Evolutionary conservation across 2,888 invertebrate genomes (phyloP).

Genomic region (Acrobasis consociella): DNA sequence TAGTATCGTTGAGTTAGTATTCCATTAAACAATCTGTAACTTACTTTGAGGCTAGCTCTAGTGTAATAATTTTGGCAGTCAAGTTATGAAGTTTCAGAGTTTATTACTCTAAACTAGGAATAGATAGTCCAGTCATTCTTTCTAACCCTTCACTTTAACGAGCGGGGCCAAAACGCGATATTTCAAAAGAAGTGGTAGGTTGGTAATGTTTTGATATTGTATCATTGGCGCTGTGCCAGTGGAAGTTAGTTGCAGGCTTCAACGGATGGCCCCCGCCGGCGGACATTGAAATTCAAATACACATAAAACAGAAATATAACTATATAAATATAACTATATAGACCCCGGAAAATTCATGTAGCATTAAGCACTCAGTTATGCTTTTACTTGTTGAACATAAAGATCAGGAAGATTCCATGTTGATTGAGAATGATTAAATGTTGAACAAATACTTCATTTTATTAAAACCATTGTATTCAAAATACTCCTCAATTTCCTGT

Average conservation of each 20-base stretch:
- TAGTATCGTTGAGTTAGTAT: too few species aligned
- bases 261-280: constrained; percentile 7
- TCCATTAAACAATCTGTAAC: too few species aligned
- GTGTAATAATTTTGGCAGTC: too few species aligned
- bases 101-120: background rate
- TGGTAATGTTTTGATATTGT: constrained; percentile 20
- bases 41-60: too few species aligned
- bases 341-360: too few species aligned
- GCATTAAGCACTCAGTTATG: too few species aligned
- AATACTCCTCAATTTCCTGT: background rate
- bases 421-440: too few species aligned
- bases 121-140: background rate
- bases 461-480: background rate
- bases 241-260: constrained; percentile 15
- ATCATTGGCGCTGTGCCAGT: constrained; percentile 1
- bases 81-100: too few species aligned
- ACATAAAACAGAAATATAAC: background rate
- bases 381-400: too few species aligned
- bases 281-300: constrained; percentile 9
- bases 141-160: background rate
- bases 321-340: too few species aligned
- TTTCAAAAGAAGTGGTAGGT: constrained; percentile 21
- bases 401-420: too few species aligned
- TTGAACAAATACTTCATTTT: too few species aligned
- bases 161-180: background rate